phyloP scores from a whole-genome alignment of 2,888 invertebrate species.

The Pinctada fucata region DNA sequence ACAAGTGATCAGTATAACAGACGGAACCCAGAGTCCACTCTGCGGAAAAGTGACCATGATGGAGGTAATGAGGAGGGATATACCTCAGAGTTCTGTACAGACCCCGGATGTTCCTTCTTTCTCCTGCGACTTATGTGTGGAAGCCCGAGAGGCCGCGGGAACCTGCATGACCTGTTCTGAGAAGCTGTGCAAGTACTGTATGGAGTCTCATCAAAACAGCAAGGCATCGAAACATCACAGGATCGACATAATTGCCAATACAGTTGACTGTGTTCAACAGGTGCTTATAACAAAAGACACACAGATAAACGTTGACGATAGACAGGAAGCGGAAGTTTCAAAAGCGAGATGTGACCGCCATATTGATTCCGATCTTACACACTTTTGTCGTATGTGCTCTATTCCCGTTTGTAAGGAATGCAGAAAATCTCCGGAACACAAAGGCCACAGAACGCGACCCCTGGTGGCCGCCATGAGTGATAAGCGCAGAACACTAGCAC shows the following conservation, averaged over 20 bases:
- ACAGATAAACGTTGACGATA: constrained; percentile 15
- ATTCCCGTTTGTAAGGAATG: constrained; percentile 33
- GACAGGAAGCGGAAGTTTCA: constrained; percentile 24
- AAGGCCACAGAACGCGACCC: constrained; percentile 36
- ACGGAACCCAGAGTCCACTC: neutral
- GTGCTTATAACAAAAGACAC: neutral
- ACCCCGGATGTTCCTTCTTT: too few species aligned
- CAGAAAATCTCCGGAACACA: constrained; percentile 21
- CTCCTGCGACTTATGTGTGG: constrained; percentile 24
- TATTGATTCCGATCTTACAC: constrained; percentile 14
- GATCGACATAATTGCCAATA: neutral
- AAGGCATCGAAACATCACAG: constrained; percentile 31
- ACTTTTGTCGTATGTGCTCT: constrained; percentile 35
- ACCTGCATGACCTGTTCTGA: constrained; percentile 19
- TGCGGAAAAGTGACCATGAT: constrained; percentile 5
- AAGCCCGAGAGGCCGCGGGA: constrained; percentile 11
- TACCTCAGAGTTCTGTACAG: too few species aligned
- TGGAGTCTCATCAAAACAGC: constrained; percentile 19
- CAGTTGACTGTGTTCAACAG: neutral
- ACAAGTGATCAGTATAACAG: neutral
- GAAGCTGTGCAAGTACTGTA: constrained; percentile 25
- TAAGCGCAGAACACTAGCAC: constrained; percentile 11
- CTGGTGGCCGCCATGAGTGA: constrained; percentile 18
- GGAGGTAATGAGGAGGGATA: too few species aligned
- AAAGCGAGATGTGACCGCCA: constrained; percentile 21